Conservation (phyloP, 2,113 vertebrate genomes). For the Coracopsis vasa region DNA sequence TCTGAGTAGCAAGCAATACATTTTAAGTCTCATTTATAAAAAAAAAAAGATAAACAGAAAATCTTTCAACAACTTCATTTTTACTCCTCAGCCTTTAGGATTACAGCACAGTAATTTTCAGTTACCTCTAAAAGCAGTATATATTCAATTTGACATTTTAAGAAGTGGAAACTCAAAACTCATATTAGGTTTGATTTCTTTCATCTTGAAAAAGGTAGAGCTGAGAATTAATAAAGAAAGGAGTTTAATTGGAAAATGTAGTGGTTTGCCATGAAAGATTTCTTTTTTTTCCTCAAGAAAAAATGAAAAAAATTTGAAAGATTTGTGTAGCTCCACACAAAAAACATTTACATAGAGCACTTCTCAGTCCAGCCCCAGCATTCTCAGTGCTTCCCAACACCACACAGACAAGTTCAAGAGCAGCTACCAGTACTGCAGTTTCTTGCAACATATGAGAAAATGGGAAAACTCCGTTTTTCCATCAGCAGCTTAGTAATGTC, state of each 20-base stretch:
- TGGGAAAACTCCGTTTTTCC: background rate
- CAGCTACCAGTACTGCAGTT: background rate
- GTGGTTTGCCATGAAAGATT: background rate
- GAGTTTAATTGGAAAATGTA: background rate
- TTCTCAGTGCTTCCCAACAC: background rate
- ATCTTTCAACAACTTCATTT: slow-evolving; percentile 7
- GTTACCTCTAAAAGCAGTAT: background rate
- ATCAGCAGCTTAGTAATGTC: background rate
- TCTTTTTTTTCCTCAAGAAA: background rate
- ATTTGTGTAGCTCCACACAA: background rate
- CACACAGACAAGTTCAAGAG: background rate
- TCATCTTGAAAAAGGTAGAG: background rate
- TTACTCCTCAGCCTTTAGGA: background rate
- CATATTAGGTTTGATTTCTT: background rate
- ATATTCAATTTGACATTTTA: background rate
- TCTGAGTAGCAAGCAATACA: slow-evolving; percentile 45
- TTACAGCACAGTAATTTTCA: background rate
- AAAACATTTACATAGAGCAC: background rate
- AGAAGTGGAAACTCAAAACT: background rate
- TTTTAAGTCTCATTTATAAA: slow-evolving; percentile 45
- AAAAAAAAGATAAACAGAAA: slow-evolving; percentile 46
- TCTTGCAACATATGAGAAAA: background rate
- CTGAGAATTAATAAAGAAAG: background rate
- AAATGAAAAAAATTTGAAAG: background rate
- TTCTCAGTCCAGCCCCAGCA: background rate